Percentiles rank a stretch among this genome's conserved stretches.
Conservation (phyloP, 1,140 invertebrate species). For the Drosophila miranda region DNA sequence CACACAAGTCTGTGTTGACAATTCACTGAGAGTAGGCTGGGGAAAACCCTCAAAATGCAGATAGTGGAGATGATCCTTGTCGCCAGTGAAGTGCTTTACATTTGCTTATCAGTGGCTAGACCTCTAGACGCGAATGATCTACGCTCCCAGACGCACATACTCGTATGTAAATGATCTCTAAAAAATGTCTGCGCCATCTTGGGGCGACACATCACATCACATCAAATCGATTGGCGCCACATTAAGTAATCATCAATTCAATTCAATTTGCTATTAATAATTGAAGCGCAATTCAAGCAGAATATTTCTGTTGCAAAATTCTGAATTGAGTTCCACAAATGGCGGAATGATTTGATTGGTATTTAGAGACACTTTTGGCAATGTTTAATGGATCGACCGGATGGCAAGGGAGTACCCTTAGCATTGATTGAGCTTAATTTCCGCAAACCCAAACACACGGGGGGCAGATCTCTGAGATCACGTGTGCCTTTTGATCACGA, state of each 20-base stretch:
- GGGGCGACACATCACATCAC: too few relatives aligned
- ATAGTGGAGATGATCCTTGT: conserved; percentile 31
- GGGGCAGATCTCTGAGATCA: too few relatives aligned
- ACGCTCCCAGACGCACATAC: too few relatives aligned
- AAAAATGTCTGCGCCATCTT: too few relatives aligned
- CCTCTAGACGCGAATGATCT: conserved; percentile 3
- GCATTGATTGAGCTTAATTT: conserved; percentile 44
- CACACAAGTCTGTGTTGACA: conserved; percentile 3
- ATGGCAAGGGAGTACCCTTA: neutral
- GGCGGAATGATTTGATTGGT: conserved; percentile 14
- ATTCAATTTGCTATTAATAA: conserved; percentile 14
- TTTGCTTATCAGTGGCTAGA: conserved; percentile 35
- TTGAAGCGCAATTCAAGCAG: conserved; percentile 27
- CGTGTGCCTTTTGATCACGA: too few relatives aligned
- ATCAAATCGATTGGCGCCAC: conserved; percentile 14
- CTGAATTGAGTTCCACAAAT: conserved; percentile 29
- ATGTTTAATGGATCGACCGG: conserved; percentile 16
- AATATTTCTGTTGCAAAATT: conserved; percentile 27
- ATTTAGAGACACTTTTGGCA: conserved; percentile 38
- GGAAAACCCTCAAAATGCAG: neutral
- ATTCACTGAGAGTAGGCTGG: neutral
- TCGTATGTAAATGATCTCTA: neutral
- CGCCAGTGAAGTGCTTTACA: conserved; percentile 26
- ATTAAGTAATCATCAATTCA: conserved; percentile 49
- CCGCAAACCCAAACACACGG: conserved; percentile 8